Evolutionary conservation across 2,888 invertebrate species (phyloP).

Genomic region (Asteroscopus sphinx): DNA sequence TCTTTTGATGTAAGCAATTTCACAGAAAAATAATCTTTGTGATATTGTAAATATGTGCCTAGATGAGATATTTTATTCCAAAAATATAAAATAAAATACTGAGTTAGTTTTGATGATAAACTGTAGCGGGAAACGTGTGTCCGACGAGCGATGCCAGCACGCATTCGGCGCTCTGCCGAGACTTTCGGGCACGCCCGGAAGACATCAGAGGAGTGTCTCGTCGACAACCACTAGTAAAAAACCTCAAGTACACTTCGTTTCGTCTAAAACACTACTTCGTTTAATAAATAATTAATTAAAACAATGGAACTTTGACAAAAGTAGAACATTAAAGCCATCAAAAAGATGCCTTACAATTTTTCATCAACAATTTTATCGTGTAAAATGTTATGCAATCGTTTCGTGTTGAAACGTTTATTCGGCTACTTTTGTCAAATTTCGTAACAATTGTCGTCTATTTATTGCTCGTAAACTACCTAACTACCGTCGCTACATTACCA

Average conservation of each 20-base stretch:
- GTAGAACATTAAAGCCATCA: conserved; percentile 68
- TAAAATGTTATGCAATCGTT: conserved; percentile 58
- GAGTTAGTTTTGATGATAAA: conserved; percentile 39
- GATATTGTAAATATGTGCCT: conserved; percentile 62
- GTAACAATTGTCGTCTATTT: conserved; percentile 79
- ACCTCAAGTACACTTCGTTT: conserved; percentile 74
- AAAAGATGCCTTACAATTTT: conserved; percentile 64
- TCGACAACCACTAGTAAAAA: conserved; percentile 62
- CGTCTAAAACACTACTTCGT: conserved; percentile 68
- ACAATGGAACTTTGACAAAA: conserved; percentile 79
- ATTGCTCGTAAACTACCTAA: conserved; percentile 85
- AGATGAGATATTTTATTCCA: conserved; percentile 63
- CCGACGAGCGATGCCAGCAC: conserved; percentile 4
- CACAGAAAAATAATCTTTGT: conserved; percentile 65
- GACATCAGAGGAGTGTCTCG: conserved; percentile 29
- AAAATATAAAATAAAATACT: conserved; percentile 69
- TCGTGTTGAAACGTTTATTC: conserved; percentile 49
- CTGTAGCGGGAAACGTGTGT: conserved; percentile 16
- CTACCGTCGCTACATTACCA: conserved; percentile 72
- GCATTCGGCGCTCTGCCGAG: background rate
- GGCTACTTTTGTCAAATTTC: conserved; percentile 79
- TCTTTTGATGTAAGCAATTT: conserved; percentile 50
- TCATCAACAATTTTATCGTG: conserved; percentile 60
- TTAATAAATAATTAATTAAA: conserved; percentile 69
- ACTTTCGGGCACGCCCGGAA: conserved; percentile 1